Conservation (phyloP, 2,113 vertebrate genomes). For the Apaloderma vittatum region DNA sequence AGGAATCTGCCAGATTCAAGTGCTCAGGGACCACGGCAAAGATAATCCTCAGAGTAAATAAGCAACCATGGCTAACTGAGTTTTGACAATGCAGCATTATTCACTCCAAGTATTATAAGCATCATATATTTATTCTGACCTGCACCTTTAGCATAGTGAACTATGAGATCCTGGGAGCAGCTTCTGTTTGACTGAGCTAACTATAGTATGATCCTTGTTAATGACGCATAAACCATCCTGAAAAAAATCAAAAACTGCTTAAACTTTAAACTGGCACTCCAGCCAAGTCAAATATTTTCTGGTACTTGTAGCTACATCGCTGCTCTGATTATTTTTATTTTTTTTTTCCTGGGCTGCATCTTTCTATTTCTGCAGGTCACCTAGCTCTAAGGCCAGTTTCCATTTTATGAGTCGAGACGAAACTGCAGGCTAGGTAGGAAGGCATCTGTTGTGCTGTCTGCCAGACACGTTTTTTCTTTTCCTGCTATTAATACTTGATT, state of each 20-base stretch:
- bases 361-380: not conserved
- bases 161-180: slow-evolving; percentile 41
- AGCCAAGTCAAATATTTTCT: slow-evolving; percentile 60
- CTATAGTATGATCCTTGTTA: slow-evolving; percentile 46
- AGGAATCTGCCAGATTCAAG: not conserved
- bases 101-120: slow-evolving; percentile 4
- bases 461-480: not conserved
- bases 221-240: slow-evolving; percentile 41
- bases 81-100: slow-evolving; percentile 20
- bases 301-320: not conserved
- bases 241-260: slow-evolving; percentile 65
- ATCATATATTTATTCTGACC: slow-evolving; percentile 5
- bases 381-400: not conserved
- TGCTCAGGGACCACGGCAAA: not conserved
- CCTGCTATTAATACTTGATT: not conserved
- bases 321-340: not conserved
- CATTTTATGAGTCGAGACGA: not conserved
- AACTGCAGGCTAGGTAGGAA: not conserved
- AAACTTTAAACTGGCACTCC: slow-evolving; percentile 12
- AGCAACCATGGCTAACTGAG: not conserved
- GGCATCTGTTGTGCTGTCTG: not conserved
- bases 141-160: not conserved
- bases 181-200: slow-evolving; percentile 61
- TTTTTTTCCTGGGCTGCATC: not conserved
- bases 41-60: slow-evolving; percentile 8